Base-by-base conservation (phyloP, 2,888 invertebrate species). In the Melinaea menophilus region DNA sequence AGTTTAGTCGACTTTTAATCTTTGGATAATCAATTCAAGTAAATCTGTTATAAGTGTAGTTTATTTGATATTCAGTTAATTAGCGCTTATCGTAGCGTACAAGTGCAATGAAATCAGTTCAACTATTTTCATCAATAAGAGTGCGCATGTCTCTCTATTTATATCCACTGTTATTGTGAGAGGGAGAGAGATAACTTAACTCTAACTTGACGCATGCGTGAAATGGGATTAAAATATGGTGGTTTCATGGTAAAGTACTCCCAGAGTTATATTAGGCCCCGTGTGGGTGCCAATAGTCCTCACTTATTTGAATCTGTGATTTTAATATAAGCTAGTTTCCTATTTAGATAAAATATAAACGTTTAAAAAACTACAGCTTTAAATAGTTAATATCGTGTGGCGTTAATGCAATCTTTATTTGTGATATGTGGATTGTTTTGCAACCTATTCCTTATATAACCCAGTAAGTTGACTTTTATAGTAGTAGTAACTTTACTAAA, bases 131-230 rank as follows among this genome's bases (percentile, higher is more conserved):
- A 82, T 90, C 90, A 86, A 90, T 90, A 90, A 82, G 81, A 86
- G 79, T 84, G 89, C 90, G 90, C 89, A 90, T 85, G 88, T 85
- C 80, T 71, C 76, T 70, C 74, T 71, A 70, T 63, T 56, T 71
- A 65, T 63, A 47, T 60, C 75, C 66, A 78, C 82, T 71, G 72
- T 85, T 71, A 54, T n/a, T 46, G 61, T 33, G 60, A 63, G 64
- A 71, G 61, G 31, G 72, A 81, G 67, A 74, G 81, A 73, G 86
- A 84, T 66, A 72, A 67, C 68, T 63, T 88, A 86, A 87, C 86
- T 85, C 82, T 68, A 66, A 74, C 56, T 62, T 66, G 69, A 82
- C 85, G 87, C 89, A 84, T 85, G 89, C 89, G 89, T 84, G 75
- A 63, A 72, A 71, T 62, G 66, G 67, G 73, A 69, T 73, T 67